A percentile compares a stretch with the other conserved stretches of the same genome.
Evolutionary conservation across 1,140 invertebrate species (phyloP).

Genomic region (Drosophila trapezifrons): DNA sequence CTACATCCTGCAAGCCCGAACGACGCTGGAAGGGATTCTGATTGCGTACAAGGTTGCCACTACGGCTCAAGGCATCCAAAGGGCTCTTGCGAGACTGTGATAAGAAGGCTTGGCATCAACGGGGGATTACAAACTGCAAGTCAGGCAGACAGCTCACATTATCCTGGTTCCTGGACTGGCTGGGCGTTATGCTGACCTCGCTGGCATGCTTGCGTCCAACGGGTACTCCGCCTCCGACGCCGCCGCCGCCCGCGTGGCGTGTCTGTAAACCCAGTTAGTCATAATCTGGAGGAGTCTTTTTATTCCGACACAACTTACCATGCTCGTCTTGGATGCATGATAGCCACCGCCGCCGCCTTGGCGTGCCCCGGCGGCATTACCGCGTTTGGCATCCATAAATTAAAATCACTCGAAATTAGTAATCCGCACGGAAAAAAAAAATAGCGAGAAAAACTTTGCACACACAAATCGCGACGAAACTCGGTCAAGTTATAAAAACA

Average conservation of each 20-base stretch:
- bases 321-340: slow-evolving; percentile 64
- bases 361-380: slow-evolving; percentile 53
- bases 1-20: slow-evolving; percentile 80
- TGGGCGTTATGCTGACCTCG: slow-evolving; percentile 74
- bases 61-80: slow-evolving; percentile 72
- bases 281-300: slow-evolving; percentile 3
- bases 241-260: slow-evolving; percentile 32
- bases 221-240: not conserved
- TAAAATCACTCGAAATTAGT: slow-evolving; percentile 51
- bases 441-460: slow-evolving; percentile 22
- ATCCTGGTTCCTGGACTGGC: slow-evolving; percentile 59
- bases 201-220: slow-evolving; percentile 59
- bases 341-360: slow-evolving; percentile 34
- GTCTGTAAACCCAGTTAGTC: slow-evolving; percentile 53
- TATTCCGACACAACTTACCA: slow-evolving; percentile 60
- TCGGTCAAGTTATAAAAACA: slow-evolving; percentile 40
- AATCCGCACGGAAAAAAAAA: slow-evolving; percentile 44
- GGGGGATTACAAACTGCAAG: not conserved
- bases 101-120: not conserved
- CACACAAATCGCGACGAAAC: slow-evolving; percentile 42
- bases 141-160: slow-evolving; percentile 48
- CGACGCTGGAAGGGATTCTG: slow-evolving; percentile 68
- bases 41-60: slow-evolving; percentile 30
- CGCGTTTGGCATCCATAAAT: slow-evolving; percentile 68
- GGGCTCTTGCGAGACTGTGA: slow-evolving; percentile 70